Percentiles rank a stretch among this genome's conserved stretches.
phyloP scores from a whole-genome alignment of 2,797 vertebrate genomes.

The Coregonus ussuriensis region DNA sequence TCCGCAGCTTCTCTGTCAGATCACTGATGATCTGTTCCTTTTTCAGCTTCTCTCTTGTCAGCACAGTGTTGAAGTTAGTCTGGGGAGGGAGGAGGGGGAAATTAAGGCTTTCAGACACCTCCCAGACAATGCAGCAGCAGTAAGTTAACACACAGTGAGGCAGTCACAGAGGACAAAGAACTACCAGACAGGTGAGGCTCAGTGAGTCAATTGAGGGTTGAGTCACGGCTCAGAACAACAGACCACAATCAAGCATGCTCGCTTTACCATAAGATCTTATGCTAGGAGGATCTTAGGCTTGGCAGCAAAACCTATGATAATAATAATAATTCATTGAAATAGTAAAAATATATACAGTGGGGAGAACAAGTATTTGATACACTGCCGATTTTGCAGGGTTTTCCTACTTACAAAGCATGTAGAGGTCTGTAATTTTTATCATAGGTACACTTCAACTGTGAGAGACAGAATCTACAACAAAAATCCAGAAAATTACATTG shows the following conservation, averaged over 20 bases:
- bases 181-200: not conserved
- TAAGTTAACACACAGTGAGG: not conserved
- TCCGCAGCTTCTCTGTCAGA: slow-evolving; percentile 86
- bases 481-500: no score
- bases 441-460: no score
- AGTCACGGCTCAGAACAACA: not conserved
- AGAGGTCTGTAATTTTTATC: no score
- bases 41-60: slow-evolving; percentile 94
- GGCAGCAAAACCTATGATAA: not conserved
- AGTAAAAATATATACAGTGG: not conserved
- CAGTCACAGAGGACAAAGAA: slow-evolving; percentile 8
- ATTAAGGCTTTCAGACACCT: not conserved
- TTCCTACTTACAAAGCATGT: no score
- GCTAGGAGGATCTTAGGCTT: no score
- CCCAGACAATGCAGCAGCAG: not conserved
- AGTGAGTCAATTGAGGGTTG: not conserved
- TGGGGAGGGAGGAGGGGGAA: slow-evolving; percentile 55
- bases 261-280: not conserved
- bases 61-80: slow-evolving; percentile 98
- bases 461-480: no score
- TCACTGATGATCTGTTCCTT: slow-evolving; percentile 96
- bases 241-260: not conserved
- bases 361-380: no score
- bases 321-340: no score
- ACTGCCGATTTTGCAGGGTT: no score